Evolutionary conservation across 2,113 vertebrate species (phyloP).

Genomic region (Bombycilla garrulus): DNA sequence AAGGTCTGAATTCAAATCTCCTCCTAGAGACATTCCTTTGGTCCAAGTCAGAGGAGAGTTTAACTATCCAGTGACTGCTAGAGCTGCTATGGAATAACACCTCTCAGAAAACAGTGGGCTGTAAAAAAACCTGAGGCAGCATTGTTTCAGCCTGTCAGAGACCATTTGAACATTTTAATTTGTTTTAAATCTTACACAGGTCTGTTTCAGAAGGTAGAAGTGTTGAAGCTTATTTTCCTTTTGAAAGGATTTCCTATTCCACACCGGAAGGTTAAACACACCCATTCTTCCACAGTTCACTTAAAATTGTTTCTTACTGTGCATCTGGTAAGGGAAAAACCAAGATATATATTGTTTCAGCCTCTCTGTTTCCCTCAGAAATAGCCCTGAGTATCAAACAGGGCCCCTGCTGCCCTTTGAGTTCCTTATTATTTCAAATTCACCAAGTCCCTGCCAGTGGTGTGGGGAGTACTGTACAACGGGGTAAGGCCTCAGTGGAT

Average conservation of each 20-base stretch:
- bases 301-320: constrained; percentile 15
- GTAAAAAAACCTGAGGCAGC: background rate
- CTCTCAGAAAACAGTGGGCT: background rate
- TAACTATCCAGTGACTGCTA: constrained; percentile 15
- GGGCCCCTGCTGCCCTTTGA: background rate
- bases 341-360: background rate
- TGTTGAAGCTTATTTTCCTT: constrained; percentile 27
- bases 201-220: constrained; percentile 6
- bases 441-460: background rate
- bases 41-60: constrained; percentile 11
- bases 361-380: background rate
- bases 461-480: background rate
- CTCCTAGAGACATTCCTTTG: constrained; percentile 21
- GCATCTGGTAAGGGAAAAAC: background rate
- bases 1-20: background rate
- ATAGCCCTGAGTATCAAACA: background rate
- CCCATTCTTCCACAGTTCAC: constrained; percentile 20
- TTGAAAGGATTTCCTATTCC: constrained; percentile 45
- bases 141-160: background rate
- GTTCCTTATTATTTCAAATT: background rate
- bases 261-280: background rate
- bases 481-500: background rate
- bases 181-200: background rate
- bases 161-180: background rate
- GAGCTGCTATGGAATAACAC: background rate